Evolutionary conservation across 1,140 invertebrate genomes (phyloP).

Genomic region (Papilio dardanus): DNA sequence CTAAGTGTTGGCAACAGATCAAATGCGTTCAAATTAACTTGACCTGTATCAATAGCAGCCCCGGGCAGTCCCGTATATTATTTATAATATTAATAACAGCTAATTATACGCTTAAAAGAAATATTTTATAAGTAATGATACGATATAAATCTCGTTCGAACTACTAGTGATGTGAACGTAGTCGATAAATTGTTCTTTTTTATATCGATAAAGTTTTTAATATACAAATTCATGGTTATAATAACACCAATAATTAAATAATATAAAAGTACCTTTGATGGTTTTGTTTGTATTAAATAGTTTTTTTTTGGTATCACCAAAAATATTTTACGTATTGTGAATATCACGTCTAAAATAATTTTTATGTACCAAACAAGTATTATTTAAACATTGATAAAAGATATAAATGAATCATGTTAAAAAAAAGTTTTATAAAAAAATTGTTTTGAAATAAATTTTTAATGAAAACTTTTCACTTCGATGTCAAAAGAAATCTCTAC

Average conservation of each 20-base stretch:
- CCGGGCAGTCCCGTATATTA: conserved; percentile 59
- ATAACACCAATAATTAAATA: no score
- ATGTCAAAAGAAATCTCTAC: conserved; percentile 23
- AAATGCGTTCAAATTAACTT: conserved; percentile 58
- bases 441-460: not conserved
- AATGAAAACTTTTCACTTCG: not conserved
- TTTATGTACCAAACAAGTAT: no score
- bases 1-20: conserved; percentile 7
- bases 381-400: no score
- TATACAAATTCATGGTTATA: not conserved
- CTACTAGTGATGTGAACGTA: conserved; percentile 54
- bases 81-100: conserved; percentile 82
- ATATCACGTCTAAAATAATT: no score
- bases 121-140: conserved; percentile 81
- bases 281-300: not conserved
- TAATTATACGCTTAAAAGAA: conserved; percentile 81
- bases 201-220: conserved; percentile 48
- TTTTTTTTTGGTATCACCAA: no score
- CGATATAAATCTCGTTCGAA: conserved; percentile 77
- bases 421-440: not conserved
- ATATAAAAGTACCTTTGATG: no score
- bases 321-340: no score
- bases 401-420: no score
- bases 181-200: conserved; percentile 49
- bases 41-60: conserved; percentile 55